Conservation (phyloP, 2,113 vertebrate species). For the Elaphurus davidianus region DNA sequence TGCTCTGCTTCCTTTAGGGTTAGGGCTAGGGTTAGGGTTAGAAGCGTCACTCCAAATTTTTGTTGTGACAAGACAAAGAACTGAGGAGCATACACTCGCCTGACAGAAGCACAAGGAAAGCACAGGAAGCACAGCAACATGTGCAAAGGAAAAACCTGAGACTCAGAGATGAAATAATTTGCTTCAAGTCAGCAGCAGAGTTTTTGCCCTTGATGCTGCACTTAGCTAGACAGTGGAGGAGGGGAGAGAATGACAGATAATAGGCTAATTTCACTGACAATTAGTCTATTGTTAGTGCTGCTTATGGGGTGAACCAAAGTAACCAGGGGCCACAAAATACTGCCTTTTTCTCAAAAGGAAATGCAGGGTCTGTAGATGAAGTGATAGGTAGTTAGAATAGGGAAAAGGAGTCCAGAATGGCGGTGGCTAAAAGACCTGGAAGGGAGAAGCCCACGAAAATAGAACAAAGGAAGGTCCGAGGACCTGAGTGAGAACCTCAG, state of each 20-base stretch:
- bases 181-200: background rate
- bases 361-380: background rate
- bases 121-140: background rate
- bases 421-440: no score
- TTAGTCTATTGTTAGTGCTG: conserved; percentile 28
- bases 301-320: conserved; percentile 26
- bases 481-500: no score
- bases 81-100: no score
- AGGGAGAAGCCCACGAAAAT: no score
- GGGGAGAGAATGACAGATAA: background rate
- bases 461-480: no score
- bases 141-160: background rate
- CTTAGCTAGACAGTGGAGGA: background rate
- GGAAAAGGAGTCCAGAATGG: no score
- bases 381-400: no score
- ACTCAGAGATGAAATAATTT: background rate
- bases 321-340: conserved; percentile 18
- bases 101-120: background rate
- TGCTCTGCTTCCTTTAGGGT: background rate
- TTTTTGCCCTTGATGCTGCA: background rate
- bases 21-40: background rate
- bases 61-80: no score
- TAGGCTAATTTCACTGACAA: conserved; percentile 47
- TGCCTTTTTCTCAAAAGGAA: conserved; percentile 42
- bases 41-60: no score